Evolutionary conservation across 2,888 invertebrate genomes (phyloP), one percentile per base, ranked within the genome.

Genomic region (Schizaphis graminum): DNA sequence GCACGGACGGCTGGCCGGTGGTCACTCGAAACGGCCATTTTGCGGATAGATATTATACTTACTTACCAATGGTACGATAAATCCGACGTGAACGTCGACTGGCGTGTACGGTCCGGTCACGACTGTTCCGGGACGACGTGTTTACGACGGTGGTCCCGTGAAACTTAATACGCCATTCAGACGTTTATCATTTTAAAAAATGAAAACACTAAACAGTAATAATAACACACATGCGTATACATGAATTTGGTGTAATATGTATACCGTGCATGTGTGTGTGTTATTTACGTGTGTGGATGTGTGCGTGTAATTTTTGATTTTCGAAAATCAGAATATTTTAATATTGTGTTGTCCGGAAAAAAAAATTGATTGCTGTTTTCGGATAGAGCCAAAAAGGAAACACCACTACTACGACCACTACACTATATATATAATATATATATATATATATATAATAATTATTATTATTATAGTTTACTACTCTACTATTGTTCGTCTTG

Each of bases 291-390:
- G 41, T 86, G 44, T n/a, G 28, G 28, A 44, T 53, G 44, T 44
- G 44, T 91, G 41, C 86, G 44, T n/a, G 28, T 44, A 28, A 53
- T 57, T 28, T 89, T 49, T n/a, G 35, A 28, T 93, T 89, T 93
- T 93, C 35, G 89, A 85, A 90, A 89, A 47, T 85, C 53, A n/a
- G 24, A 53, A 24, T 89, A 91, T 13, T 84, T 77, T 35, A 8
- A 77, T 77, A 77, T 77, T 21, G 21, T 77, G 77, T 21, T 77
- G 77, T 35, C 35, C 77, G 35, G 35, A 61, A 85, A 86, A 91
- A 93, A 87, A 57, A 87, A 94, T 91, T 86, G 94, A 94, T 91
- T 94, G 94, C 61, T 87, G 90, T 89, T 94, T 94, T 94, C 94
- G 86, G 94, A 94, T 91, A 87, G 91, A 67, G 53, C 94, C 91